A percentile compares a stretch with the other conserved stretches of the same genome.
These are phyloP conservation scores for Drosophila leonis DNA, from an alignment of 2,888 invertebrate species.

Conservation along the genomic window DNA sequence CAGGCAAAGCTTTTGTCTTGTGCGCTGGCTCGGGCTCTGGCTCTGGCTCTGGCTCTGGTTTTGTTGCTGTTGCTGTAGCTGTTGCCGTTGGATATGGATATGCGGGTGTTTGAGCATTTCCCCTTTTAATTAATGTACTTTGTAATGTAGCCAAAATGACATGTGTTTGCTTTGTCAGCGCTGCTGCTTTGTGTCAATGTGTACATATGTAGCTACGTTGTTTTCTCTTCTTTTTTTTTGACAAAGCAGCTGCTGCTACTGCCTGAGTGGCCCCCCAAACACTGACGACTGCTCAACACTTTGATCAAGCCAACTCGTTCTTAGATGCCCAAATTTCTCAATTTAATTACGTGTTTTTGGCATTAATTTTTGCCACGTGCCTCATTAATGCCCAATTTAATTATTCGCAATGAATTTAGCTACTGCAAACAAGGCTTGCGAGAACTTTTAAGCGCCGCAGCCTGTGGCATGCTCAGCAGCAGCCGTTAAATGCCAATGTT, in stretches of 20 bases:
- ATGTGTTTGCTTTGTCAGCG: slow-evolving; percentile 62
- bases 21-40: slow-evolving; percentile 3
- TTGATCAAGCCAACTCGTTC: not conserved
- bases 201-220: too few relatives aligned
- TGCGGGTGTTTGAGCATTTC: slow-evolving; percentile 41
- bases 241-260: slow-evolving; percentile 21
- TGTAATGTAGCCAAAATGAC: slow-evolving; percentile 65
- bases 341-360: slow-evolving; percentile 53
- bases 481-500: slow-evolving; percentile 20
- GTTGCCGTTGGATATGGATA: slow-evolving; percentile 8
- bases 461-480: slow-evolving; percentile 5
- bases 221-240: not conserved
- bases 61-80: slow-evolving; percentile 10
- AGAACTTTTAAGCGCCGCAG: not conserved
- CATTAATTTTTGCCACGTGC: slow-evolving; percentile 27
- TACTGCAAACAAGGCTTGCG: slow-evolving; percentile 14
- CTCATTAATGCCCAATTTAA: slow-evolving; percentile 63
- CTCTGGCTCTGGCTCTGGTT: slow-evolving; percentile 3
- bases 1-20: slow-evolving; percentile 28
- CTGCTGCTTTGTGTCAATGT: slow-evolving; percentile 36
- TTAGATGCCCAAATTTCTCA: slow-evolving; percentile 22
- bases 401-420: slow-evolving; percentile 32
- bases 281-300: not conserved
- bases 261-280: not conserved
- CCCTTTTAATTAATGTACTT: slow-evolving; percentile 77